These are phyloP conservation scores for Clepsis dumicolana DNA, from an alignment of 2,888 invertebrate species.

Conservation along the genomic window DNA sequence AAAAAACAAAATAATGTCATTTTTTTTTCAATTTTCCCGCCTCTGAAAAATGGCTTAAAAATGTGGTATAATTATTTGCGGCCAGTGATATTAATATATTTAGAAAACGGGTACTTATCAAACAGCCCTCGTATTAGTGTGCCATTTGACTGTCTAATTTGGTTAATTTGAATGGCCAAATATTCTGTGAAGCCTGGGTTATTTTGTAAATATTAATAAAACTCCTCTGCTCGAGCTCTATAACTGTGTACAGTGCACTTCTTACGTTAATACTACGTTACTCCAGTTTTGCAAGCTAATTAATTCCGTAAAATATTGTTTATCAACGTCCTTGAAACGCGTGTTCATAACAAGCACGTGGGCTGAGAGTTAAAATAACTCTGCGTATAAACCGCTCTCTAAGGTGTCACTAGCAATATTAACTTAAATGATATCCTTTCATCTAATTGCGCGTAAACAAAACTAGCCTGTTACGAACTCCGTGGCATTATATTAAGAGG, in stretches of 20 bases:
- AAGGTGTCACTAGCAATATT: not conserved
- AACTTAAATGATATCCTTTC: not conserved
- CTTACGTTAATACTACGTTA: not conserved
- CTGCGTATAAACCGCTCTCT: not conserved
- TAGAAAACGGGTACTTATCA: no score
- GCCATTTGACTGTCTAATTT: no score
- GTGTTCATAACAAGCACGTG: not conserved
- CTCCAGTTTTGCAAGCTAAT: not conserved
- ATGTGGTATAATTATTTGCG: no score
- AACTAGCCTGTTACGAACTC: not conserved
- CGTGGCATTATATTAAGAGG: no score
- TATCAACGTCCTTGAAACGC: not conserved
- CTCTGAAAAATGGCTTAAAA: no score
- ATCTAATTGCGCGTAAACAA: not conserved
- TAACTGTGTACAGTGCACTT: not conserved
- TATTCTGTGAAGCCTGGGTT: no score
- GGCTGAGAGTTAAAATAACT: not conserved
- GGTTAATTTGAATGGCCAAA: no score
- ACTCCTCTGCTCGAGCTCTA: not conserved
- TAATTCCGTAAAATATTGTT: conserved; percentile 9
- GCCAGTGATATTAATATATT: no score
- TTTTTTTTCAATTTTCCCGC: no score
- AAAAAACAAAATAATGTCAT: no score
- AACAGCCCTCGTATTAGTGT: no score
- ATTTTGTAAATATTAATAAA: not conserved